Evolutionary conservation across 2,888 invertebrate genomes (phyloP).

Genomic region (Orthosia gracilis): DNA sequence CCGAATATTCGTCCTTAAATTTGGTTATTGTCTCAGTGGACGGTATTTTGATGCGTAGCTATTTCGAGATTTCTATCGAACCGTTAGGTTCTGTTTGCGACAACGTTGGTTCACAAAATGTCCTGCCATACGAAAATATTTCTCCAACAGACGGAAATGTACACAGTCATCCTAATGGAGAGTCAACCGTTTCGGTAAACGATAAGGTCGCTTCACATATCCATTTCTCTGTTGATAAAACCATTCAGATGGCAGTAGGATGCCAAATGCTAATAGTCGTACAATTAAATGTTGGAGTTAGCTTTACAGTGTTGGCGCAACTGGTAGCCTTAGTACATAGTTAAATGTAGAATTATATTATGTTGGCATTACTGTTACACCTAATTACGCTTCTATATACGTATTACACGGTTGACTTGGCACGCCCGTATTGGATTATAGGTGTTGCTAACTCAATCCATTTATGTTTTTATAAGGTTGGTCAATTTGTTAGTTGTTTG

Average conservation of each 20-base stretch:
- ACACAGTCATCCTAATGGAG: constrained; percentile 19
- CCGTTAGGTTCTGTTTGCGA: not conserved
- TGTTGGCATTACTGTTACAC: constrained; percentile 4
- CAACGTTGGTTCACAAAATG: not conserved
- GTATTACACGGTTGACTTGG: constrained; percentile 15
- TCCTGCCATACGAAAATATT: not conserved
- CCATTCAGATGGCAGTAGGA: constrained; percentile 32
- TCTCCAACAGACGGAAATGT: constrained; percentile 5
- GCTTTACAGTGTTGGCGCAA: constrained; percentile 41
- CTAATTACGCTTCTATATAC: constrained; percentile 35
- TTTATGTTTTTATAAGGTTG: not conserved
- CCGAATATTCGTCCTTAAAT: not conserved
- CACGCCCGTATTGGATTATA: not conserved
- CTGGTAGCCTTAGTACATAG: constrained; percentile 36
- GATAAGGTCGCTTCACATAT: constrained; percentile 30
- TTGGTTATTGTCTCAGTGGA: rapidly evolving
- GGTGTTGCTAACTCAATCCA: not conserved
- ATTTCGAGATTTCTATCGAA: not conserved
- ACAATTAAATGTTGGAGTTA: constrained; percentile 39
- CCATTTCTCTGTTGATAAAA: constrained; percentile 43
- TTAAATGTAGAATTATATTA: constrained; percentile 22
- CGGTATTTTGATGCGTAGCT: not conserved
- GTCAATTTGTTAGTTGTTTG: not conserved
- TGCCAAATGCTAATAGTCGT: constrained; percentile 30
- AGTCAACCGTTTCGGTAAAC: constrained; percentile 31